Percentiles rank a stretch among this genome's conserved stretches.
These are phyloP conservation scores for Hydriomena furcata DNA, from an alignment of 2,888 invertebrate species.

Conservation along the genomic window DNA sequence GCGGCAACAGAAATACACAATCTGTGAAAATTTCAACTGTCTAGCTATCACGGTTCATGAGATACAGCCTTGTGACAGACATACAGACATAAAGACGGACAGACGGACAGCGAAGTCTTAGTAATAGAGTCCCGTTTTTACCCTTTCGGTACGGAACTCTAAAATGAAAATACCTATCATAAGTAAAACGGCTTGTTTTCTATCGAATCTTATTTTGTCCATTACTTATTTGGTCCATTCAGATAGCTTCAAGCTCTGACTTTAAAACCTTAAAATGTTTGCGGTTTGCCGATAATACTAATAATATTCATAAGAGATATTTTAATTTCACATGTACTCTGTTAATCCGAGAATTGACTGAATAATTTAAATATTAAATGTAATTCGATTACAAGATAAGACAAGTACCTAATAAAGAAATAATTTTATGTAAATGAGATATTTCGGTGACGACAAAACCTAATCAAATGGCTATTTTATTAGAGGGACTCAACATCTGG, in stretches of 20 bases:
- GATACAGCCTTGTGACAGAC: too few species aligned
- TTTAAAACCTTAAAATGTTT: constrained; percentile 64
- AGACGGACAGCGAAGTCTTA: too few species aligned
- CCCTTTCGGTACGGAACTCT: too few species aligned
- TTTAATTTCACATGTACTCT: constrained; percentile 65
- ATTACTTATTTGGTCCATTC: constrained; percentile 5
- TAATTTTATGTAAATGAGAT: constrained; percentile 8
- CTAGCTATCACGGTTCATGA: too few species aligned
- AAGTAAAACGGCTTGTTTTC: too few species aligned
- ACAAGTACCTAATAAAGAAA: constrained; percentile 5
- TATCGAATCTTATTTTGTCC: too few species aligned
- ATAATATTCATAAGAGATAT: constrained; percentile 60
- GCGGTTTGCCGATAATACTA: constrained; percentile 44
- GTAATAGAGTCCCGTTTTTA: too few species aligned
- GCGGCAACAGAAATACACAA: too few species aligned
- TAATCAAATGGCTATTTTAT: background rate
- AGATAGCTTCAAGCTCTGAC: constrained; percentile 47
- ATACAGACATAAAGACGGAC: too few species aligned
- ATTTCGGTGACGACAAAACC: background rate
- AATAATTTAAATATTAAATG: constrained; percentile 52
- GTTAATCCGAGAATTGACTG: constrained; percentile 53
- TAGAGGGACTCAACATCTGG: background rate
- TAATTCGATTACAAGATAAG: constrained; percentile 14
- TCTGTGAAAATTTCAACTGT: too few species aligned
- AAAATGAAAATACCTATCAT: too few species aligned